Evolutionary conservation across 2,888 invertebrate species (phyloP), one percentile per base, ranked within the genome.

Genomic region (Cetonia aurata): DNA sequence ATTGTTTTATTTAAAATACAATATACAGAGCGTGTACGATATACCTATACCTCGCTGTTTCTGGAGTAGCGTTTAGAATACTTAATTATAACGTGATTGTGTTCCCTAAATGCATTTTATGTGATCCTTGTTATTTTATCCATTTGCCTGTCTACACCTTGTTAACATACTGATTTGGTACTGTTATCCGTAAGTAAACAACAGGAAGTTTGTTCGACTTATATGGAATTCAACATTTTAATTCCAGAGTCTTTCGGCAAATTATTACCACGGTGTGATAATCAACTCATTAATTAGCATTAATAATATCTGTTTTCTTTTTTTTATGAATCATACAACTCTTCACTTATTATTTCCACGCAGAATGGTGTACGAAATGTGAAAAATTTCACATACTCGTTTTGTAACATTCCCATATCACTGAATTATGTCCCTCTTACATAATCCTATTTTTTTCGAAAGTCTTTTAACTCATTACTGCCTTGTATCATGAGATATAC

Each of bases 371-470:
- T 19, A 52, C 19, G 19, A 52, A 31, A 55, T 13, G 17, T 17
- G 37, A 62, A 50, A 17, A 50, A 62, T 15, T 62, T 62, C 62
- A 62, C 62, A 62, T 62, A 57, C 3, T 33, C 15, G 19, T 62
- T 62, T 62, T 17, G 62, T 62, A 62, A 62, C 25, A 50, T 62
- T 62, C 62, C 50, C 62, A 62, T 62, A 37, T 62, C 37, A 17
- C 15, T 44, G 62, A 62, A 62, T 50, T 62, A 50, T 56, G 55
- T 17, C 1, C 50, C 3, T 37, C 62, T 62, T 62, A 50, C 62
- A 37, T 62, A 62, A 62, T 62, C 48, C 10, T 9, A 15, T 62
- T 62, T 59, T 13, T 62, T 62, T 62, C 62, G 62, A 62, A 62
- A 62, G 62, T 62, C 62, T 62, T n/a, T 62, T 62, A 48, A 62